phyloP scores from a whole-genome alignment of 2,888 invertebrate genomes.

The Zeuzera pyrina region DNA sequence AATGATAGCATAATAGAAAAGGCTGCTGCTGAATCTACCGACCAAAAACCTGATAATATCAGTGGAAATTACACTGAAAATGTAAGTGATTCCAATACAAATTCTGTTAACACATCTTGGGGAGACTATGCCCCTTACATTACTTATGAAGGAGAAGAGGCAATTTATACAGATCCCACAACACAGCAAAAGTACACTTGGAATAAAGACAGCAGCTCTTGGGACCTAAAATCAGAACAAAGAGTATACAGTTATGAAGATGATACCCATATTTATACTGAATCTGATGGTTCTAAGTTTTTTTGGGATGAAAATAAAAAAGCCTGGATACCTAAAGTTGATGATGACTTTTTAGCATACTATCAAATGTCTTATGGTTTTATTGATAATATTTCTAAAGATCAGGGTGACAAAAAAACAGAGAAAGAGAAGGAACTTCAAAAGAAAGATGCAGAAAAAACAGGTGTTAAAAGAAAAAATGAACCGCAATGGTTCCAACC shows the following conservation, averaged over 20 bases:
- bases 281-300: slow-evolving; percentile 89
- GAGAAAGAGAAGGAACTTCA: slow-evolving; percentile 37
- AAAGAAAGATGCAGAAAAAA: slow-evolving; percentile 18
- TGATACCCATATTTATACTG: slow-evolving; percentile 85
- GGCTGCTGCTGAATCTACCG: neutral
- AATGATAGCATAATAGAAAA: neutral
- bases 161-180: slow-evolving; percentile 82
- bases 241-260: slow-evolving; percentile 80
- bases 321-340: slow-evolving; percentile 98
- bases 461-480: slow-evolving; percentile 67
- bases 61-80: no score
- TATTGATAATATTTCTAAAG: slow-evolving; percentile 71
- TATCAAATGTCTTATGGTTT: slow-evolving; percentile 98
- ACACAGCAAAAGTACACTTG: slow-evolving; percentile 79
- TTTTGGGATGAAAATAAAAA: slow-evolving; percentile 93
- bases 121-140: slow-evolving; percentile 74
- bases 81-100: slow-evolving; percentile 4
- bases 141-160: slow-evolving; percentile 79
- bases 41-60: neutral
- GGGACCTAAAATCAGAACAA: slow-evolving; percentile 52
- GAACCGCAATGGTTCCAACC: slow-evolving; percentile 93
- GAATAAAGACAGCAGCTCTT: slow-evolving; percentile 65
- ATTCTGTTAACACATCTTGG: slow-evolving; percentile 25
- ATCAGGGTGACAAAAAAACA: slow-evolving; percentile 33
- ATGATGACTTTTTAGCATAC: slow-evolving; percentile 95